phyloP scores from a whole-genome alignment of 2,888 invertebrate genomes.

The Lordiphosa andalusiaca region DNA sequence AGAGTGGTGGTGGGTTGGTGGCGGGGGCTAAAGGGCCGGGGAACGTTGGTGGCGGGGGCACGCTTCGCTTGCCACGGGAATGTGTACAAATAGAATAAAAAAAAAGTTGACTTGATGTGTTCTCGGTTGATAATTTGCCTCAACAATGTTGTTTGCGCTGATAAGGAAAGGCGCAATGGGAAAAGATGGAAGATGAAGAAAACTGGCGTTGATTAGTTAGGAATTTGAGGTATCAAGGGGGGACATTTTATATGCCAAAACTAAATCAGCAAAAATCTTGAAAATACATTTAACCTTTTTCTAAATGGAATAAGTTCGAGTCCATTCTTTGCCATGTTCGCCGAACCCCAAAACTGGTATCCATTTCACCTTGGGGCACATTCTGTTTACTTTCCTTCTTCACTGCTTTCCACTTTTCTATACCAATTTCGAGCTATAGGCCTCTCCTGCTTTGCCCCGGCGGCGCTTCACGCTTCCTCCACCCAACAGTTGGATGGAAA shows the following conservation, averaged over 20 bases:
- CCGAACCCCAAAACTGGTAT: slow-evolving; percentile 4
- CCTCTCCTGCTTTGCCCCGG: neutral
- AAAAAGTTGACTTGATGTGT: slow-evolving; percentile 39
- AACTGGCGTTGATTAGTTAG: too few species aligned
- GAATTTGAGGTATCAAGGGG: too few species aligned
- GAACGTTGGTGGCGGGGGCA: slow-evolving; percentile 47
- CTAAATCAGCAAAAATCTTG: too few species aligned
- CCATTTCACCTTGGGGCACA: slow-evolving; percentile 7
- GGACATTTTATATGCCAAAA: too few species aligned
- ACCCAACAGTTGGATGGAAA: neutral
- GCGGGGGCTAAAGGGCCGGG: slow-evolving; percentile 21
- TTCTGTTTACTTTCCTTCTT: slow-evolving; percentile 7
- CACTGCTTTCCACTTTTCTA: slow-evolving; percentile 1
- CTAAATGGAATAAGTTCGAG: neutral
- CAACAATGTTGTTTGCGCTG: slow-evolving; percentile 1
- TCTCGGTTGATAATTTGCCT: slow-evolving; percentile 28
- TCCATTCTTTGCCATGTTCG: neutral
- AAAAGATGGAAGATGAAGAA: neutral
- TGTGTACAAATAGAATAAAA: slow-evolving; percentile 56
- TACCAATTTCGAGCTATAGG: slow-evolving; percentile 1
- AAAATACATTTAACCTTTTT: neutral
- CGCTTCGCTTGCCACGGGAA: slow-evolving; percentile 58
- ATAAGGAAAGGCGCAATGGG: slow-evolving; percentile 4
- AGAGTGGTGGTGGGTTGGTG: slow-evolving; percentile 23
- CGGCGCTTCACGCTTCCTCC: slow-evolving; percentile 20